Evolutionary conservation across 2,113 vertebrate species (phyloP), one percentile per base, ranked within the genome.

Genomic region (Tichodroma muraria): DNA sequence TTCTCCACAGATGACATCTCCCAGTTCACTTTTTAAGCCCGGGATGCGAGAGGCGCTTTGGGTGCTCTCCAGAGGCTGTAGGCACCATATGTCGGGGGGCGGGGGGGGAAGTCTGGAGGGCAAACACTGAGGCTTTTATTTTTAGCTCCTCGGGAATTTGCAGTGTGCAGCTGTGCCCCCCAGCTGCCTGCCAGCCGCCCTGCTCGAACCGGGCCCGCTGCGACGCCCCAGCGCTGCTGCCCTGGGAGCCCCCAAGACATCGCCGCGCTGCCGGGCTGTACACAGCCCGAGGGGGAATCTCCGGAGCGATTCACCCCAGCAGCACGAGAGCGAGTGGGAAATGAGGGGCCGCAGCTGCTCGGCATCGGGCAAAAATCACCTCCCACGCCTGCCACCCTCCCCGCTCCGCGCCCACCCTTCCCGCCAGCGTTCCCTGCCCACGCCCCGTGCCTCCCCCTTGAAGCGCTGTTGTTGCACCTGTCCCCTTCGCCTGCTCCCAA

Each of bases 81-180:
- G 50, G 73, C 80, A 61, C 80, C 93, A 68, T 83, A 86, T 81
- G 80, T 90, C 82, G 93, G 38, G 38, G 31, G 69, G 37, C 61
- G 66, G 27, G 93, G 38, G 38, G 31, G 69, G 37, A 64, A 70
- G 27, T 69, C 49, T 71, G 80, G 88, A 83, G 88, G 79, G 87
- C 79, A 86, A 82, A 85, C 52, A 52, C 44, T 13, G 91, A 71
- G 79, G 42, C 52, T 90, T 95, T 93, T 93, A 68, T 91, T 90
- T 95, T 90, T 66, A 77, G 70, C 68, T 83, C 24, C 5, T 75
- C 57, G 76, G 61, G 77, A 89, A 56, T 57, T 66, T 50, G 15
- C 54, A 13, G 13, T 22, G 89, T 80, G 66, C 94, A 97, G 81
- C 91, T 96, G 91, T 53, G 91, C 71, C 84, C 65, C 85, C 24